phyloP scores from a whole-genome alignment of 2,113 vertebrate genomes.

The Girardinichthys multiradiatus region DNA sequence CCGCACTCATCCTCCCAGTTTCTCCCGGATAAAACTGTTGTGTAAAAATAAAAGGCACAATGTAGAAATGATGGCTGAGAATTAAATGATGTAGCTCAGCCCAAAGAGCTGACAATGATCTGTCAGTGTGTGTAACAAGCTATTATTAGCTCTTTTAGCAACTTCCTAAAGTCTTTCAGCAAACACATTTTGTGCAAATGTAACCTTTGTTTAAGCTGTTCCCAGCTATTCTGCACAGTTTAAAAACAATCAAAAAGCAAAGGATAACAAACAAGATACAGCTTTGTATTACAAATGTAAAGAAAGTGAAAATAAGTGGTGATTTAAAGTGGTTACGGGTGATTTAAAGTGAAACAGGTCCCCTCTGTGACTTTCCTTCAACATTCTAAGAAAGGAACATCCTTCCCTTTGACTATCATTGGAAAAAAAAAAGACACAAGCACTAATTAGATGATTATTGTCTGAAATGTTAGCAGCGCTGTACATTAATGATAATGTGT shows the following conservation, averaged over 20 bases:
- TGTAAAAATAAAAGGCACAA: background rate
- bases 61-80: background rate
- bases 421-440: background rate
- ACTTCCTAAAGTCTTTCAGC: background rate
- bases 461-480: constrained; percentile 1
- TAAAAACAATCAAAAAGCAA: background rate
- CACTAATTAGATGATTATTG: background rate
- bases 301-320: background rate
- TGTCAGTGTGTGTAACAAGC: background rate
- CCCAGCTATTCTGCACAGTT: background rate
- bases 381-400: no score
- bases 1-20: no score
- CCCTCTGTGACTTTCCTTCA: no score
- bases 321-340: background rate
- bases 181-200: background rate
- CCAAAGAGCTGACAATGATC: background rate
- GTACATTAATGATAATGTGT: background rate
- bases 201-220: background rate
- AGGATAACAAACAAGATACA: no score
- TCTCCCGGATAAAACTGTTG: background rate
- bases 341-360: background rate
- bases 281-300: no score
- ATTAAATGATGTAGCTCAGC: background rate
- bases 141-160: background rate
- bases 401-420: background rate